These are phyloP conservation scores for Caenorhabditis angaria DNA, from an alignment of 2,888 invertebrate genomes.

Conservation along the genomic window DNA sequence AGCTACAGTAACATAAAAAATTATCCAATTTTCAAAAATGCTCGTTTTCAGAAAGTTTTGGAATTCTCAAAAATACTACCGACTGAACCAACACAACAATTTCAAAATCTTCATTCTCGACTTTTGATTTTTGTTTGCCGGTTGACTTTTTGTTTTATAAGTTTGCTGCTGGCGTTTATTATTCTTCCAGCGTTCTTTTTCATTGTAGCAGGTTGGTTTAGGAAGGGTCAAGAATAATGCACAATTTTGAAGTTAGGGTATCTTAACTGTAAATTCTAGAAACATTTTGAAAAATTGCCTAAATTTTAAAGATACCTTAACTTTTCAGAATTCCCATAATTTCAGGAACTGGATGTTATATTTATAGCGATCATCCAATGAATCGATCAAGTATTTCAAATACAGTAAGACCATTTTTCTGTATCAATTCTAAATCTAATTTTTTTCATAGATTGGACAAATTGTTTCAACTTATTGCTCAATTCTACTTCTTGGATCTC, in stretches of 20 bases:
- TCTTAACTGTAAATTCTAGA: not conserved
- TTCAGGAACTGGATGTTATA: slow-evolving; percentile 46
- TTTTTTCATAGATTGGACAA: slow-evolving; percentile 43
- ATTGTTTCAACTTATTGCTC: slow-evolving; percentile 33
- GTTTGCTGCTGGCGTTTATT: slow-evolving; percentile 19
- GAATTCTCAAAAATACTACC: not conserved
- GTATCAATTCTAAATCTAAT: not conserved
- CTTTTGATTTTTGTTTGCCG: slow-evolving; percentile 31
- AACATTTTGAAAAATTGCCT: not conserved
- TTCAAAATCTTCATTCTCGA: slow-evolving; percentile 21
- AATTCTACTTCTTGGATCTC: slow-evolving; percentile 44
- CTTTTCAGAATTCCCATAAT: no score
- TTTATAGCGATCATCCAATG: slow-evolving; percentile 53
- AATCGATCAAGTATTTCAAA: slow-evolving; percentile 47
- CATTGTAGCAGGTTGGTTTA: slow-evolving; percentile 26
- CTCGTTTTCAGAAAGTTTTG: not conserved
- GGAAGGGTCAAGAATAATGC: no score
- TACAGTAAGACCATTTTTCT: slow-evolving; percentile 20
- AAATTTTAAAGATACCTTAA: no score
- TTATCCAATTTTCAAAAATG: no score
- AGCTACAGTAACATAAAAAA: no score
- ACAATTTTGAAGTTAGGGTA: no score
- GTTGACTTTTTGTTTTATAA: slow-evolving; percentile 23
- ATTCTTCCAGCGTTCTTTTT: slow-evolving; percentile 35
- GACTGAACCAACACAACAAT: not conserved